A percentile compares a stretch with the other conserved stretches of the same genome.
Evolutionary conservation across 1,140 invertebrate species (phyloP).

Genomic region (Caenorhabditis tropicalis): DNA sequence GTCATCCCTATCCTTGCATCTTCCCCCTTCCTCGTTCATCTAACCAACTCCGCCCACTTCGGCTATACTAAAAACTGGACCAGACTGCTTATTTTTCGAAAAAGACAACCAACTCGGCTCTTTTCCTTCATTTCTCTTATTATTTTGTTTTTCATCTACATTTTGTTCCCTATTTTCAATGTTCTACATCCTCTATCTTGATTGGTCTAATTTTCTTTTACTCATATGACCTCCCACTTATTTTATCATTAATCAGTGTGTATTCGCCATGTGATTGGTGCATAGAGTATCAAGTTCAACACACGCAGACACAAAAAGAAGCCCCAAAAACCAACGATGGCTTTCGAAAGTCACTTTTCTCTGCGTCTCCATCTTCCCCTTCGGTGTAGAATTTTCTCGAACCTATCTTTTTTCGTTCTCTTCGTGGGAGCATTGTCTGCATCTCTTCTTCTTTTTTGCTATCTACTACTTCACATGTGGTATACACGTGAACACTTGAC

Average conservation of each 20-base stretch:
- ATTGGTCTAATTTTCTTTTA: background rate
- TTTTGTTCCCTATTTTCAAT: background rate
- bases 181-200: background rate
- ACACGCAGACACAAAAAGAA: background rate
- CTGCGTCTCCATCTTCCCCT: background rate
- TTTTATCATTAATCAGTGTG: background rate
- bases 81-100: background rate
- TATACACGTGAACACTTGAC: slow-evolving; percentile 28
- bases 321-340: background rate
- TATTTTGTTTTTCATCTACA: background rate
- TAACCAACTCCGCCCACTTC: background rate
- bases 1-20: background rate
- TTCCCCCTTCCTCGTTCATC: background rate
- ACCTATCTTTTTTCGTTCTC: background rate
- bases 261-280: background rate
- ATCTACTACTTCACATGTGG: background rate
- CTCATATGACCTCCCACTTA: background rate
- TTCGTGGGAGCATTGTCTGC: background rate
- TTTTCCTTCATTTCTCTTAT: background rate
- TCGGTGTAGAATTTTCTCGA: background rate
- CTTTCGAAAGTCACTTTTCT: slow-evolving; percentile 29
- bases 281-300: background rate
- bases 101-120: background rate
- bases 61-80: background rate
- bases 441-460: background rate